These are phyloP conservation scores for Anas platyrhynchos DNA, from an alignment of 2,113 vertebrate genomes.

Conservation along the genomic window DNA sequence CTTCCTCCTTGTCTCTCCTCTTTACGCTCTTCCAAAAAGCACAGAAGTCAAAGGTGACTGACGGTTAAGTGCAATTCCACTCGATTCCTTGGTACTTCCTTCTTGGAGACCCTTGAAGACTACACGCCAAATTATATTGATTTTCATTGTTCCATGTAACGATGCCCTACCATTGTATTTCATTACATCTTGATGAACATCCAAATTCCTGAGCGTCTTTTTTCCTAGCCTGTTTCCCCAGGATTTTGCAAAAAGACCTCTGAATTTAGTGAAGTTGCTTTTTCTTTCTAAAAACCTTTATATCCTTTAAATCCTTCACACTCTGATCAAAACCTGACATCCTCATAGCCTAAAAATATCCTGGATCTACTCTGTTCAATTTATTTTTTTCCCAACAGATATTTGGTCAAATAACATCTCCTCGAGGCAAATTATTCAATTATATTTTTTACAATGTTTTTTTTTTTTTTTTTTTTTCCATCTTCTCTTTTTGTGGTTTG, in stretches of 20 bases:
- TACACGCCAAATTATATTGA: neutral
- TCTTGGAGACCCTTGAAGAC: neutral
- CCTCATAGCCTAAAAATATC: neutral
- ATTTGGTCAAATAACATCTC: neutral
- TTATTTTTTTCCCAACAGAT: neutral
- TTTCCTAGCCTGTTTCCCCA: neutral
- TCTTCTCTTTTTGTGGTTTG: neutral
- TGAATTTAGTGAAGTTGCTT: neutral
- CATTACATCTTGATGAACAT: neutral
- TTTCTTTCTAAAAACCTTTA: neutral
- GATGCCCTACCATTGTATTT: neutral
- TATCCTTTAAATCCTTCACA: neutral
- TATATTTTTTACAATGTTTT: too few species aligned
- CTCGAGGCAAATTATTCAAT: neutral
- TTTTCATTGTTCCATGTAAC: neutral
- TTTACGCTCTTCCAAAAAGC: neutral
- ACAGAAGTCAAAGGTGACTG: neutral
- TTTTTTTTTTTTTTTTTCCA: too few species aligned
- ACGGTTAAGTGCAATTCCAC: neutral
- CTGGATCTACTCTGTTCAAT: neutral
- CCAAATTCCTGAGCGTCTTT: neutral
- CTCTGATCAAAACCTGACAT: neutral
- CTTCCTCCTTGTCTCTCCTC: neutral
- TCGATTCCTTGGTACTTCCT: fast-evolving
- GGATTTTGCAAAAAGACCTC: neutral